Evolutionary conservation across 2,113 vertebrate genomes (phyloP).

Genomic region (Tretioscincus oriximinensis): DNA sequence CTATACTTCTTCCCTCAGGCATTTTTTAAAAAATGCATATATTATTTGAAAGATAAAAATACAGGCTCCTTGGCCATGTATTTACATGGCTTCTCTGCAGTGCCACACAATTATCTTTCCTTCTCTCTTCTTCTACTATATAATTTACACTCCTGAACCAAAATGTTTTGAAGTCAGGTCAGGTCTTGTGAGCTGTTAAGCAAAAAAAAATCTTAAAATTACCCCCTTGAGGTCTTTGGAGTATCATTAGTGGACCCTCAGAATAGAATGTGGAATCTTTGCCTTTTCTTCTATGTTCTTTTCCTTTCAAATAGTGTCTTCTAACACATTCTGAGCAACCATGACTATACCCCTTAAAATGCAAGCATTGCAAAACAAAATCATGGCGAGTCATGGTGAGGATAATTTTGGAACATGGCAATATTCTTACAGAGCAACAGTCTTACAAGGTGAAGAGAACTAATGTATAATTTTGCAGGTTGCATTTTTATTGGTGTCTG

Average conservation of each 20-base stretch:
- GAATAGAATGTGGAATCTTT: conserved; percentile 15
- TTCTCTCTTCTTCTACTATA: conserved; percentile 2
- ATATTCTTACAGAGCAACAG: not conserved
- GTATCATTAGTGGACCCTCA: conserved; percentile 24
- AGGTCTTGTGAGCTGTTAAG: conserved; percentile 20
- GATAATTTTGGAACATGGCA: not conserved
- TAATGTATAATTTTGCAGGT: not conserved
- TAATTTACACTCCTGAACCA: conserved; percentile 20
- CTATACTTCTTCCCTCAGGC: not conserved
- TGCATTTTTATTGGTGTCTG: not conserved
- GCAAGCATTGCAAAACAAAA: not conserved
- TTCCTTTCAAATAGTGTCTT: not conserved
- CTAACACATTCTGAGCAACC: not conserved
- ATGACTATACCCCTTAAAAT: not conserved
- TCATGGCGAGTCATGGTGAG: not conserved
- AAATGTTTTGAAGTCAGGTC: conserved; percentile 28
- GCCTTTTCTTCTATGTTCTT: not conserved
- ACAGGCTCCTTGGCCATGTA: not conserved
- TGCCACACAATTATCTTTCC: conserved; percentile 27
- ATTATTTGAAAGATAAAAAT: conserved; percentile 33
- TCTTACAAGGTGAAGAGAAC: too few relatives aligned
- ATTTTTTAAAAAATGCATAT: conserved; percentile 26
- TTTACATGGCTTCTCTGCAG: conserved; percentile 10
- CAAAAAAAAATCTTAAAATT: conserved; percentile 8
- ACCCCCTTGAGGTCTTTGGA: not conserved